phyloP scores from a whole-genome alignment of 2,797 vertebrate species.

The Lepilemur septentrionalis region DNA sequence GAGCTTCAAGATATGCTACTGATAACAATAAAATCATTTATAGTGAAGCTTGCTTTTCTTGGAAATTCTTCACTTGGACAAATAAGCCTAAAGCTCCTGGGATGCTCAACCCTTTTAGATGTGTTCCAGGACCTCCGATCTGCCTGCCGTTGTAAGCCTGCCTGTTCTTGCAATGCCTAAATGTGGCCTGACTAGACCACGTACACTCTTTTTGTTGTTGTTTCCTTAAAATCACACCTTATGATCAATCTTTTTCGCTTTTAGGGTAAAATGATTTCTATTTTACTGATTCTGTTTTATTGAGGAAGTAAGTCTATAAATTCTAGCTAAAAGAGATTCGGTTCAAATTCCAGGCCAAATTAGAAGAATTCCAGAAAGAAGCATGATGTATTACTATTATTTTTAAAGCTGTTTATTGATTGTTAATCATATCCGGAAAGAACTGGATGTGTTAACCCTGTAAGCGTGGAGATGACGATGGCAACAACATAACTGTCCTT shows the following conservation, averaged over 20 bases:
- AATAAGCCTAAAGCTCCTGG: not conserved
- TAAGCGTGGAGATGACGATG: not conserved
- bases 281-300: not conserved
- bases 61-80: not conserved
- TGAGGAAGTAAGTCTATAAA: not conserved
- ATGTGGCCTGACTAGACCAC: not conserved
- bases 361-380: slow-evolving; percentile 20
- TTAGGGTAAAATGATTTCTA: not conserved
- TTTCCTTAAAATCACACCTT: not conserved
- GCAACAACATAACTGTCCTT: not conserved
- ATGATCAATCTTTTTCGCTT: not conserved
- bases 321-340: not conserved
- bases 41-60: not conserved
- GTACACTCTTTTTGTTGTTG: not conserved
- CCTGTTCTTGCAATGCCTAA: not conserved
- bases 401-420: not conserved
- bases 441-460: not conserved
- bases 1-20: not conserved
- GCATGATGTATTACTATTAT: not conserved
- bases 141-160: not conserved
- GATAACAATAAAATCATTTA: slow-evolving; percentile 2
- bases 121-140: not conserved
- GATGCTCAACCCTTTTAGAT: not conserved
- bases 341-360: not conserved
- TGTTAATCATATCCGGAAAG: not conserved